Evolutionary conservation across 2,888 invertebrate genomes (phyloP).

Genomic region (Eupithecia insigniata): DNA sequence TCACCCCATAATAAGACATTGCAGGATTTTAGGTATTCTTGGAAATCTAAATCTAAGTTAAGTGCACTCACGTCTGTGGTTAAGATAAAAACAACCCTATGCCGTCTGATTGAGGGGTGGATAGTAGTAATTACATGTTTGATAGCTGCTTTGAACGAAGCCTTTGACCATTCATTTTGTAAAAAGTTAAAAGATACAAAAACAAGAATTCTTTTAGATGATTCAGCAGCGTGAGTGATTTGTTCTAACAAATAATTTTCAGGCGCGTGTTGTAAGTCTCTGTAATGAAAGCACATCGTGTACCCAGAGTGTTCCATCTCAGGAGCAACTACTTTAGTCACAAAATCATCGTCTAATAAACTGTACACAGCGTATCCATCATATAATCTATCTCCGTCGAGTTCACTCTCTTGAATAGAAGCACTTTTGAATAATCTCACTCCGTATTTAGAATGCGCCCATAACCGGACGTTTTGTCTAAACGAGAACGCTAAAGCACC

Average conservation of each 20-base stretch:
- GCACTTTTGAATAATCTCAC: conserved; percentile 89
- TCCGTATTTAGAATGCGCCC: conserved; percentile 92
- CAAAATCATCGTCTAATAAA: conserved; percentile 90
- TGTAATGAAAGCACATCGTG: conserved; percentile 88
- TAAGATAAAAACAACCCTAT: conserved; percentile 83
- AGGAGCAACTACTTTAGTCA: conserved; percentile 87
- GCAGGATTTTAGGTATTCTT: conserved; percentile 88
- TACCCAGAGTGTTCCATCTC: conserved; percentile 89
- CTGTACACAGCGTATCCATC: conserved; percentile 96
- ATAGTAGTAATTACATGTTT: conserved; percentile 87
- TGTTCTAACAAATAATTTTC: conserved; percentile 86
- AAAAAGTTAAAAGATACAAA: conserved; percentile 92
- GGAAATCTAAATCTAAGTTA: conserved; percentile 90
- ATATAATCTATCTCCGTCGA: conserved; percentile 88
- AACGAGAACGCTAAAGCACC: conserved; percentile 90
- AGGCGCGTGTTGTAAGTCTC: conserved; percentile 85
- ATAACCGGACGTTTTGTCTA: conserved; percentile 90
- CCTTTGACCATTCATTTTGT: conserved; percentile 92
- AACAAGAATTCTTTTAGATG: conserved; percentile 89
- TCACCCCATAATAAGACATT: conserved; percentile 91
- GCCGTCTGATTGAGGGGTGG: conserved; percentile 86
- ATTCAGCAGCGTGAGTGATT: conserved; percentile 86
- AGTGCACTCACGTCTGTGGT: conserved; percentile 88
- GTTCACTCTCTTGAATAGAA: conserved; percentile 82
- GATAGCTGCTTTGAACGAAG: conserved; percentile 91